Evolutionary conservation across 2,888 invertebrate genomes (phyloP), one percentile per base, ranked within the genome.

Genomic region (Dicyrtoma fusca): DNA sequence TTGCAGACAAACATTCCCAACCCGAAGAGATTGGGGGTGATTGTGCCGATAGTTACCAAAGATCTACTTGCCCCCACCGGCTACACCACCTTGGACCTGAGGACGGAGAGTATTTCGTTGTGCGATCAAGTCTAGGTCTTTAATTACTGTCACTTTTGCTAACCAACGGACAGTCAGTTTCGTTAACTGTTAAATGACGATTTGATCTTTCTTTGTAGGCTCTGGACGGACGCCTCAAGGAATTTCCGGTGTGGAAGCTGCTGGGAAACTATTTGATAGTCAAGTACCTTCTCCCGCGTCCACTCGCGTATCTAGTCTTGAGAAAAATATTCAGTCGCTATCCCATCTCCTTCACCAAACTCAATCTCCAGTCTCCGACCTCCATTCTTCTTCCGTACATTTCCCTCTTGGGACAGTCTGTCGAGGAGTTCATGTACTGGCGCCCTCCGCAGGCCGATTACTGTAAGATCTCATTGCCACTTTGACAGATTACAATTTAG

Each of bases 341-440:
- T 44, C 75, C 75, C 0, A 69, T 75, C 11, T 49, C 47, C 4
- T 71, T 75, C 19, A 71, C 51, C 14, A 64, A 69, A 21, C 21
- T 71, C 0, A 70, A 73, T 66, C 49, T 71, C 47, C 49, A 70
- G 45, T 21, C 65, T 34, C 34, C 42, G 55, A 25, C 55, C 23
- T 59, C 44, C 42, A 57, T 21, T 42, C 47, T n/a, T 6, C 53
- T 47, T 34, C 74, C 71, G 49, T 68, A n/a, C 26, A 69, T 62
- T 42, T 68, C 53, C 68, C 14, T 75, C 13, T 75, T 71, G 61
- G 75, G 71, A 26, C 69, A 71, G 19, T 11, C 69, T 3, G 72
- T 75, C 1, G 75, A 75, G 19, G 75, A 73, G 44, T 71, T 75
- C 69, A 49, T 65, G 1, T 71, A 63, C 19, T 61, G 61, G 61